Percentiles rank a stretch among this genome's conserved stretches.
These are phyloP conservation scores for Lepidotrigona ventralis DNA, from an alignment of 1,140 invertebrate species.

Conservation along the genomic window DNA sequence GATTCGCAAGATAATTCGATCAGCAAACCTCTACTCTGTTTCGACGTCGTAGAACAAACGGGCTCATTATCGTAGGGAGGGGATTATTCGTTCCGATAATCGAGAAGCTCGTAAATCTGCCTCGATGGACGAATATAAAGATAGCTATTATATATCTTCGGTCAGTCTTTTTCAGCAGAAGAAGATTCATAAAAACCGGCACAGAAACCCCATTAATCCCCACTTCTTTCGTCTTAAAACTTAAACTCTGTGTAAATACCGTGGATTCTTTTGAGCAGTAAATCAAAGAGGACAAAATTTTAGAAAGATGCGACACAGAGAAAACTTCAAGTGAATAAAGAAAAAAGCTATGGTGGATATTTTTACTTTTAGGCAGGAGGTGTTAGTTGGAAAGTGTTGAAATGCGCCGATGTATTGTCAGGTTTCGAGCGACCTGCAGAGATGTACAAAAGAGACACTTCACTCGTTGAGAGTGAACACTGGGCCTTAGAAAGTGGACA, in stretches of 20 bases:
- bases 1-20: background rate
- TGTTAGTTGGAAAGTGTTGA: too few relatives aligned
- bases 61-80: background rate
- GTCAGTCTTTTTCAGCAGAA: background rate
- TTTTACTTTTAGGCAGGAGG: too few relatives aligned
- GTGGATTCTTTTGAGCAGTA: background rate
- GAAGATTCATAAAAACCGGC: background rate
- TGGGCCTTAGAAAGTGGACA: too few relatives aligned
- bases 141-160: background rate
- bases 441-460: too few relatives aligned
- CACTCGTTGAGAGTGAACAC: too few relatives aligned
- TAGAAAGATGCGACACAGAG: background rate
- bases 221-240: background rate
- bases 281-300: background rate
- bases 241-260: background rate
- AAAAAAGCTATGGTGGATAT: too few relatives aligned
- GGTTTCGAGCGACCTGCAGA: too few relatives aligned
- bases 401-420: too few relatives aligned
- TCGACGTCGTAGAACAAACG: background rate
- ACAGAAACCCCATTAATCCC: background rate
- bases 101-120: background rate
- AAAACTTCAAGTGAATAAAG: conserved; percentile 9
- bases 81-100: background rate
- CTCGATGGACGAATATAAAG: conserved; percentile 4
- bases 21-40: background rate